Percentiles rank a stretch among this genome's conserved stretches.
phyloP scores from a whole-genome alignment of 2,113 vertebrate genomes.

The Rhagologus leucostigma region DNA sequence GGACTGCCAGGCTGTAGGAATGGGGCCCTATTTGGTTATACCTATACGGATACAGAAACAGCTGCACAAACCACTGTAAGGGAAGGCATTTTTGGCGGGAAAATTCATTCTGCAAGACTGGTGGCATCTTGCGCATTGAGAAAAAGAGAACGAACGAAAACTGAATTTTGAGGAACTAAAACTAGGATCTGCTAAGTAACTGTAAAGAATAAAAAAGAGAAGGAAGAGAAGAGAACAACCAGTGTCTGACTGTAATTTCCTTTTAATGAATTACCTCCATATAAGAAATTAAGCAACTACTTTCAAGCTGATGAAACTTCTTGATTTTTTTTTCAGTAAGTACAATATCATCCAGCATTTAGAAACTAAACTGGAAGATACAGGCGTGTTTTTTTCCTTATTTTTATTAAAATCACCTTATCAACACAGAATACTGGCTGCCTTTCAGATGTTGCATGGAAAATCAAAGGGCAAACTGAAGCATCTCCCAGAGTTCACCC shows the following conservation, averaged over 20 bases:
- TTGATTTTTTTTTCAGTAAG: background rate
- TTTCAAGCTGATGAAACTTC: background rate
- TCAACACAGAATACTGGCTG: background rate
- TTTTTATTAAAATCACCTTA: background rate
- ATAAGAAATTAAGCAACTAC: conserved; percentile 30
- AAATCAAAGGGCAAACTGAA: background rate
- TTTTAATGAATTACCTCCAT: conserved; percentile 37
- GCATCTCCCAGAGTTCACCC: background rate
- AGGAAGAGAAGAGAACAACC: conserved; percentile 43
- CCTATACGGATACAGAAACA: rapidly evolving
- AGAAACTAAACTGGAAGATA: background rate
- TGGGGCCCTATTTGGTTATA: background rate
- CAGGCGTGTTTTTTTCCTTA: background rate
- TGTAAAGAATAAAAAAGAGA: conserved; percentile 33
- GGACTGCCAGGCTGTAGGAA: background rate
- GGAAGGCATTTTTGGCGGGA: background rate
- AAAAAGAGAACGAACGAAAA: conserved; percentile 44
- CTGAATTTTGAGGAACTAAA: conserved; percentile 58
- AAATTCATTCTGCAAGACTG: background rate
- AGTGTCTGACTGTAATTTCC: conserved; percentile 51
- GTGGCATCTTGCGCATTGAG: background rate
- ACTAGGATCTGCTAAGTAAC: background rate
- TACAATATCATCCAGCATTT: background rate
- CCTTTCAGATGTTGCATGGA: background rate
- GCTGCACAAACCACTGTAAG: background rate